Percentiles rank a stretch among this genome's conserved stretches.
Conservation (phyloP, 2,888 invertebrate species). For the Tortricodes alternella region DNA sequence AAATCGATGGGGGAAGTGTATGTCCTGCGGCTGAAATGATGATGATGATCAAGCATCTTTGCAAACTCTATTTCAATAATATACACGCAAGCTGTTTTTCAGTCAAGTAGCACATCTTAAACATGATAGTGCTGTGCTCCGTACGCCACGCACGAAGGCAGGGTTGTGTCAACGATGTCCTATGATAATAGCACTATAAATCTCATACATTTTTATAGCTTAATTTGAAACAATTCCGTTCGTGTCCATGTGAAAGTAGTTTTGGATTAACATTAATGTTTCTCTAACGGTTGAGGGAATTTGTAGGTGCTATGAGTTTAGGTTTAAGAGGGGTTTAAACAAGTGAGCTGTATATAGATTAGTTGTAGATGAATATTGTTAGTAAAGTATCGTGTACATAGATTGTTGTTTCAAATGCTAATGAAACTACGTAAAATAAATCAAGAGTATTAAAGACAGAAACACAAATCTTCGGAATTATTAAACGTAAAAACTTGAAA, state of each 20-base stretch:
- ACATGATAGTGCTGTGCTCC: neutral
- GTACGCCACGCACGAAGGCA: slow-evolving; percentile 4
- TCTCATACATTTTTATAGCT: slow-evolving; percentile 71
- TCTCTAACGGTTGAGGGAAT: neutral
- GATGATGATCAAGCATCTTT: no score
- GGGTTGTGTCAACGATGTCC: slow-evolving; percentile 47
- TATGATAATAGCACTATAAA: slow-evolving; percentile 60
- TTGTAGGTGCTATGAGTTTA: neutral
- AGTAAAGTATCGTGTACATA: no score
- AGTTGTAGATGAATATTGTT: no score
- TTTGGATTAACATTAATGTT: slow-evolving; percentile 3
- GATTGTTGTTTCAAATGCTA: no score
- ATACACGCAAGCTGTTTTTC: neutral
- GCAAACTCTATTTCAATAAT: no score
- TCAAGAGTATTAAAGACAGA: no score
- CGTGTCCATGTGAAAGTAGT: slow-evolving; percentile 30
- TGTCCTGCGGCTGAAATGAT: no score
- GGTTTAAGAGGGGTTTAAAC: neutral
- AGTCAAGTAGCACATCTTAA: slow-evolving; percentile 5
- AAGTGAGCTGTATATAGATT: no score
- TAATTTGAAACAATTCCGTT: slow-evolving; percentile 58
- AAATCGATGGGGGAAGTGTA: no score
- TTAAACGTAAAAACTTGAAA: no score
- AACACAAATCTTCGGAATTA: no score
- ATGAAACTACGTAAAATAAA: no score